Evolutionary conservation across 2,888 invertebrate genomes (phyloP), one percentile per base, ranked within the genome.

Genomic region (Hypomecis punctinalis): DNA sequence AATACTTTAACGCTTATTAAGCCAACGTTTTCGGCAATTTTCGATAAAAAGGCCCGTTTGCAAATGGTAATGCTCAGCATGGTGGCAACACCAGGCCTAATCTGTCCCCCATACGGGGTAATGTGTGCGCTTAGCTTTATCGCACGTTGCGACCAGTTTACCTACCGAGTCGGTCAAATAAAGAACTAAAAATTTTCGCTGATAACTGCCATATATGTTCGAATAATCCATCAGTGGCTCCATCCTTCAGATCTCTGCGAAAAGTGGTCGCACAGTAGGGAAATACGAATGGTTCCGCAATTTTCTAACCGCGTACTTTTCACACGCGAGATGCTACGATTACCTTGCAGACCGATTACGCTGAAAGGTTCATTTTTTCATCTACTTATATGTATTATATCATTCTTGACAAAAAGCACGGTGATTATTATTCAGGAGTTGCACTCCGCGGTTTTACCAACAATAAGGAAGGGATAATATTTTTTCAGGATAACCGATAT

Each of bases 101-200:
- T 68, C 68, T 70, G 63, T 51, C 53, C 66, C 52, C 59, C 66
- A 65, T 67, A 64, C 61, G 71, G 62, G 56, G 63, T 70, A 73
- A 73, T 71, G 71, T 46, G 67, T 61, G 42, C 68, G 61, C 66
- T 66, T 66, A 66, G 57, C 67, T 71, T 73, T 71, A 71, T 71
- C 73, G 69, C 52, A 42, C 10, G 13, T 0, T n/a, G 23, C 3
- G 6, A 33, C 52, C 39, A 52, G 40, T n/a, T 52, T 52, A n/a
- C 2, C 1, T 33, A 8, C 23, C 23, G 40, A 7, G 10, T 10
- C 37, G 23, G 33, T 23, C 6, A 40, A 40, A 40, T 40, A 0
- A 40, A 33, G 23, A 40, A 42, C 23, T 33, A 40, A 6, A 33
- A n/a, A 39, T 5, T 5, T 39, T 37, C 13, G 9, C 5, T 5